A percentile compares a stretch with the other conserved stretches of the same genome.
These are phyloP conservation scores for Papilio aristodemus DNA, from an alignment of 1,140 invertebrate genomes.

Conservation along the genomic window DNA sequence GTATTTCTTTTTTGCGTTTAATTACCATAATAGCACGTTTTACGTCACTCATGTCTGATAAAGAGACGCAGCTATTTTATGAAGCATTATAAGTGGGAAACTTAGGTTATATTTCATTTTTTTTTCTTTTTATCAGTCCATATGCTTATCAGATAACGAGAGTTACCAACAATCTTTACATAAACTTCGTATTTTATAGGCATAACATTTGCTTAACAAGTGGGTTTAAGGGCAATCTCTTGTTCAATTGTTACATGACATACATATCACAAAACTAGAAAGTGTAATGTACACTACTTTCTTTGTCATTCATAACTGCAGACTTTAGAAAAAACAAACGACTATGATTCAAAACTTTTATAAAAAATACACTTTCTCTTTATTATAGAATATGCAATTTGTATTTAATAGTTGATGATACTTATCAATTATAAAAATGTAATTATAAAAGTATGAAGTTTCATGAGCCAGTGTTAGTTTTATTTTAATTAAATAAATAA, in stretches of 20 bases:
- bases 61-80: background rate
- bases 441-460: too few relatives aligned
- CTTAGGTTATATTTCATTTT: background rate
- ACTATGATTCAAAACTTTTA: too few relatives aligned
- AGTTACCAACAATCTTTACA: background rate
- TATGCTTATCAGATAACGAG: constrained; percentile 23
- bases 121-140: constrained; percentile 24
- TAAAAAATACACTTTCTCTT: too few relatives aligned
- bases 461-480: too few relatives aligned
- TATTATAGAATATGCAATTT: too few relatives aligned
- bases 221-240: background rate
- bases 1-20: constrained; percentile 9
- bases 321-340: too few relatives aligned
- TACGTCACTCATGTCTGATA: constrained; percentile 3
- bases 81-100: background rate
- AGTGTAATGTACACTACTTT: constrained; percentile 28
- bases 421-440: too few relatives aligned
- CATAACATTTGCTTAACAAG: background rate
- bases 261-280: constrained; percentile 18
- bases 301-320: constrained; percentile 16
- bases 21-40: constrained; percentile 14
- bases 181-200: background rate
- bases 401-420: too few relatives aligned
- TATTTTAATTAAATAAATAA: too few relatives aligned
- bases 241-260: background rate